phyloP scores from a whole-genome alignment of 53 echinoderm and acorn worm species.

The Apostichopus leukothele region DNA sequence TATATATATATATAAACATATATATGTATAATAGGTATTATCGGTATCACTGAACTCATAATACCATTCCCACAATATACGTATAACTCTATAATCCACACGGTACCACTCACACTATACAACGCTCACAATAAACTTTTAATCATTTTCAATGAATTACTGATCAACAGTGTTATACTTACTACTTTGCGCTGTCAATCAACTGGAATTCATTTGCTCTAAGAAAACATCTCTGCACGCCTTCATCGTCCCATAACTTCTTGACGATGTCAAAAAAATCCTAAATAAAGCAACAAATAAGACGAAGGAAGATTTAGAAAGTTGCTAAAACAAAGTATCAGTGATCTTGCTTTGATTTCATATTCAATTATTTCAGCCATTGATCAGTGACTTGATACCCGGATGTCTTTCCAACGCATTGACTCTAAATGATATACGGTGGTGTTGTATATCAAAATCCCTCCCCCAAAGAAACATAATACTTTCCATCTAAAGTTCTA shows the following conservation, averaged over 20 bases:
- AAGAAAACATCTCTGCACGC: conserved; percentile 61
- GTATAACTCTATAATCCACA: too few relatives aligned
- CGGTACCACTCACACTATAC: too few relatives aligned
- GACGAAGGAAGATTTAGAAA: neutral
- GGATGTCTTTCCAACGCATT: neutral
- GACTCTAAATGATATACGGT: neutral
- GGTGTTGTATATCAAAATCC: too few relatives aligned
- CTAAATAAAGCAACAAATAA: conserved; percentile 41
- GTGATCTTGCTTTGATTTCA: neutral
- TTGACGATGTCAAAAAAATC: conserved; percentile 71
- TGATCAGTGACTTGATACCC: neutral
- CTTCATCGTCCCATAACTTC: conserved; percentile 78
- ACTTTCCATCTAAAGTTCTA: too few relatives aligned
- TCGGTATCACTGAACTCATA: too few relatives aligned
- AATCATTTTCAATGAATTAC: too few relatives aligned
- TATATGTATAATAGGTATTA: too few relatives aligned
- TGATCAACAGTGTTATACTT: conserved; percentile 35
- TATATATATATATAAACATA: too few relatives aligned
- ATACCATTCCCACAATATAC: too few relatives aligned
- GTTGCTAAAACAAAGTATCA: neutral
- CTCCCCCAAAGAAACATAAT: too few relatives aligned
- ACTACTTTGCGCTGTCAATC: conserved; percentile 95
- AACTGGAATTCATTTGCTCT: conserved; percentile 87
- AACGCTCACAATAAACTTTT: too few relatives aligned
- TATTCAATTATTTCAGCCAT: neutral